Conservation (phyloP, 30 jellyfish, hydroid and myxozoan species). For the Pelagia noctiluca region DNA sequence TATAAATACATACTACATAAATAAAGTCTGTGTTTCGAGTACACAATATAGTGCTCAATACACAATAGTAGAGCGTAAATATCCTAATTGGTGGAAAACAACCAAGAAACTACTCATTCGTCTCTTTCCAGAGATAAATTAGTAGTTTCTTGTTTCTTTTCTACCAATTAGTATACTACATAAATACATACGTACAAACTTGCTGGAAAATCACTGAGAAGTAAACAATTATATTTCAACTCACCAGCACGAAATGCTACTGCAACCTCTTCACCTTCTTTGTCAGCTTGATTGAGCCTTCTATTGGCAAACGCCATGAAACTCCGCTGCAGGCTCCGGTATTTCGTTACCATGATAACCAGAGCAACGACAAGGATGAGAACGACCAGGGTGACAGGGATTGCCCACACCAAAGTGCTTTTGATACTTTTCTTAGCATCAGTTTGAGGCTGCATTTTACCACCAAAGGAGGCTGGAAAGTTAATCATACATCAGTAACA, state of each 20-base stretch:
- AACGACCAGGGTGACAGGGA: constrained; percentile 94
- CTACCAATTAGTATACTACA: neutral
- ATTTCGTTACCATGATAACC: constrained; percentile 78
- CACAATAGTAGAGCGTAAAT: too few relatives aligned
- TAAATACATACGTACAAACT: neutral
- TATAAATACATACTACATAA: too few relatives aligned
- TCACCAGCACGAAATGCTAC: constrained; percentile 91
- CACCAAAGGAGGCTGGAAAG: neutral
- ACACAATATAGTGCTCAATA: too few relatives aligned
- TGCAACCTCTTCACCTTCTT: constrained; percentile 89
- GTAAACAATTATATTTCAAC: constrained; percentile 3
- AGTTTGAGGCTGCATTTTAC: constrained; percentile 48
- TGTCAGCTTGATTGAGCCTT: constrained; percentile 82
- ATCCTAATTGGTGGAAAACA: neutral
- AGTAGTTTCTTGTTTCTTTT: too few relatives aligned
- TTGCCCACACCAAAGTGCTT: constrained; percentile 88
- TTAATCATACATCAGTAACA: too few relatives aligned
- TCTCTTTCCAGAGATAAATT: neutral
- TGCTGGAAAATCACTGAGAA: neutral
- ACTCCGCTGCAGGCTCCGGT: constrained; percentile 89
- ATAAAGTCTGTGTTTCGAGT: too few relatives aligned
- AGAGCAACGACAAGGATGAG: constrained; percentile 74
- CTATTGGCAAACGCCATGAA: constrained; percentile 97
- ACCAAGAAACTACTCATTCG: neutral
- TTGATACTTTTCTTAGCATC: constrained; percentile 25